Conservation (phyloP, 2,113 vertebrate genomes). For the Dendropsophus ebraccatus region DNA sequence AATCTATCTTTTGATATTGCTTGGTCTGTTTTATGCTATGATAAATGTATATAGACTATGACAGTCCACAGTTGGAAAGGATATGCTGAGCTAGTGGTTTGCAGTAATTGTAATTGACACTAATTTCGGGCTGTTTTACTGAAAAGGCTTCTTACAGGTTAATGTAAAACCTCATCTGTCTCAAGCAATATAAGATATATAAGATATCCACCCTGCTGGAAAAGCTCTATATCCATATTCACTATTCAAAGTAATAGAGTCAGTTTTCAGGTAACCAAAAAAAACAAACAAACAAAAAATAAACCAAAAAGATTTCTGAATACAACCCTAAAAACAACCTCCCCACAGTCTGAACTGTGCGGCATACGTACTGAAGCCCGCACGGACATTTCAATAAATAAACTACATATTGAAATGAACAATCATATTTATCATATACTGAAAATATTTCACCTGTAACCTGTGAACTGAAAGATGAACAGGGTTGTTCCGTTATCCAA, state of each 20-base stretch:
- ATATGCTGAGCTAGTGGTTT: not conserved
- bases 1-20: not conserved
- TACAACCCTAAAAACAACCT: too few relatives aligned
- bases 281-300: too few relatives aligned
- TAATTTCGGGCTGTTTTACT: not conserved
- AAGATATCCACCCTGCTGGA: not conserved
- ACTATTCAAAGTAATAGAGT: not conserved
- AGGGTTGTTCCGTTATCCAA: too few relatives aligned
- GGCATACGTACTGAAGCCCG: too few relatives aligned
- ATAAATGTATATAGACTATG: not conserved
- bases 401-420: too few relatives aligned
- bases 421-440: too few relatives aligned
- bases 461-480: too few relatives aligned
- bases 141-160: not conserved
- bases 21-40: not conserved
- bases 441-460: too few relatives aligned
- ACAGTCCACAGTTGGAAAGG: not conserved
- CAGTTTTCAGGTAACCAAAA: too few relatives aligned
- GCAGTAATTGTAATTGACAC: not conserved
- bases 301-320: too few relatives aligned
- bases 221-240: not conserved
- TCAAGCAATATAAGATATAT: not conserved
- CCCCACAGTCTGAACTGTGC: too few relatives aligned
- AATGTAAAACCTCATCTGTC: not conserved
- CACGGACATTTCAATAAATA: too few relatives aligned